Percentiles rank a stretch among this genome's conserved stretches.
Conservation (phyloP, 2,797 vertebrate genomes). For the Apodemus agrarius region DNA sequence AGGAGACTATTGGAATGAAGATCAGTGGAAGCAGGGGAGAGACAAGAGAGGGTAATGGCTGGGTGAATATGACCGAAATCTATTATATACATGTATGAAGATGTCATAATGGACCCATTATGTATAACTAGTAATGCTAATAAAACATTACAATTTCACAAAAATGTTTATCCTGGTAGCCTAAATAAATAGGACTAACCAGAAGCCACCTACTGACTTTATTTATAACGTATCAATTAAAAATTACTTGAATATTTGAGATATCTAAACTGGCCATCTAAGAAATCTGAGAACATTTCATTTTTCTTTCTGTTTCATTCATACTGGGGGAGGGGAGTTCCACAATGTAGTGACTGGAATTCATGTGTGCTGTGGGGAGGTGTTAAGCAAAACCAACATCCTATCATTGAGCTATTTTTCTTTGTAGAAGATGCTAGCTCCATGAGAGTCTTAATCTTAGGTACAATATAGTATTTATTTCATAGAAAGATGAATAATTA, state of each 20-base stretch:
- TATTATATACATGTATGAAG: not conserved
- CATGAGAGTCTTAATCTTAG: not conserved
- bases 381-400: not conserved
- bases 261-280: not conserved
- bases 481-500: constrained; percentile 20
- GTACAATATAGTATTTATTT: not conserved
- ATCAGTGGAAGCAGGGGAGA: not conserved
- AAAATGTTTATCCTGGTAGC: not conserved
- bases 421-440: constrained; percentile 7
- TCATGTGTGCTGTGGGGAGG: not conserved
- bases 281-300: constrained; percentile 4
- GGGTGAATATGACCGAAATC: not conserved
- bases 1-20: not conserved
- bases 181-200: not conserved
- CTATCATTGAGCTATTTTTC: not conserved
- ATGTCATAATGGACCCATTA: not conserved
- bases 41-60: not conserved
- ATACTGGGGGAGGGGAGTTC: not conserved
- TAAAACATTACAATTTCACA: not conserved
- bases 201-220: not conserved
- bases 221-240: constrained; percentile 29
- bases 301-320: not conserved
- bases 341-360: not conserved
- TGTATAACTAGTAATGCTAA: not conserved
- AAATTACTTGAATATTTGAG: constrained; percentile 39